A percentile compares a stretch with the other conserved stretches of the same genome.
Evolutionary conservation across 2,797 vertebrate genomes (phyloP).

Genomic region (Melanotaenia boesemani): DNA sequence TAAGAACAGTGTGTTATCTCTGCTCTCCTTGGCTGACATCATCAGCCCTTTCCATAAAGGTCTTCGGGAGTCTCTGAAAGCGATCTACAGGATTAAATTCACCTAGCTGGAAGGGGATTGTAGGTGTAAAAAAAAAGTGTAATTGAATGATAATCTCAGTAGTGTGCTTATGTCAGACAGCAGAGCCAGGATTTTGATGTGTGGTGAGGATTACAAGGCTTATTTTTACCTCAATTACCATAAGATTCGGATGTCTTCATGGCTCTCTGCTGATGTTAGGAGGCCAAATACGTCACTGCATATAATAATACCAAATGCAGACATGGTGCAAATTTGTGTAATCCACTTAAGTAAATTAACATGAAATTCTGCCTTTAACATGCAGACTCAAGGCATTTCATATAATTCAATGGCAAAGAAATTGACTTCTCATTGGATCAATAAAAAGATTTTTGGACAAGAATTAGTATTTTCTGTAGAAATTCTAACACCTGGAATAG

Average conservation of each 20-base stretch:
- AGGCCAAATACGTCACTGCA: too few relatives aligned
- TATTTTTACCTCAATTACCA: neutral
- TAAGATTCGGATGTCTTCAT: neutral
- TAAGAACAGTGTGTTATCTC: constrained; percentile 18
- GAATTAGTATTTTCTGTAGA: too few relatives aligned
- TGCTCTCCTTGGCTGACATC: constrained; percentile 21
- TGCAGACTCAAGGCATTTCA: too few relatives aligned
- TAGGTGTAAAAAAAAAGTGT: constrained; percentile 1
- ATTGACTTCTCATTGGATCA: too few relatives aligned
- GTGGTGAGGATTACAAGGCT: constrained; percentile 16
- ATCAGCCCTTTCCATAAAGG: constrained; percentile 24
- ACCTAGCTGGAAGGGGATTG: neutral
- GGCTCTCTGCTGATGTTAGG: too few relatives aligned
- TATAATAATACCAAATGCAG: too few relatives aligned
- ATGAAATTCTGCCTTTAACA: too few relatives aligned
- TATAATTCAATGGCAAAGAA: too few relatives aligned
- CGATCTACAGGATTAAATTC: constrained; percentile 28
- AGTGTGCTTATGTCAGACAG: neutral
- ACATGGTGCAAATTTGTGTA: too few relatives aligned
- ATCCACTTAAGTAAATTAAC: too few relatives aligned
- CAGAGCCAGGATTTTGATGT: neutral
- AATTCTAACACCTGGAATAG: too few relatives aligned
- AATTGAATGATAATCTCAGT: constrained; percentile 6
- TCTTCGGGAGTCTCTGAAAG: constrained; percentile 16
- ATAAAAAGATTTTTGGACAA: too few relatives aligned